Base-by-base conservation (phyloP, 2,888 invertebrate genomes). In the Nomada fabriciana region DNA sequence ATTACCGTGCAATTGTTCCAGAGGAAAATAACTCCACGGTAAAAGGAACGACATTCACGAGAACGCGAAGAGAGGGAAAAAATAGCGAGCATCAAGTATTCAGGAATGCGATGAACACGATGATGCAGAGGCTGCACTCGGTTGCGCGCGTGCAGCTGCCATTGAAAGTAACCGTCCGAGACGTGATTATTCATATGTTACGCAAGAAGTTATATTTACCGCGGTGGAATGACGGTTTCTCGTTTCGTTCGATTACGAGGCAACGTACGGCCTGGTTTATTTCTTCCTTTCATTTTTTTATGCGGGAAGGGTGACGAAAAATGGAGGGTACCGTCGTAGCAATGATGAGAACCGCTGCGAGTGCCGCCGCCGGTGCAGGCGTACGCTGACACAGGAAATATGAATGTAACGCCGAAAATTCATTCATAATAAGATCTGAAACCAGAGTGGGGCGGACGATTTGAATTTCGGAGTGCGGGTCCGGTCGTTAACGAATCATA, bases 391-490 rank as follows among this genome's bases (percentile, higher is more conserved):
- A 78, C 82, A 85, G 88, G 88, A 90, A 90, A 90, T 89, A 91
- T 90, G 89, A 90, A 91, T 89, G 90, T 88, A 88, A 81, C 89
- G 80, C 85, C 87, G 87, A 91, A 90, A 90, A 91, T 90, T 90
- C 91, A 91, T 91, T 91, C 91, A 91, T 91, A 89, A 90, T 77
- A 67, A 65, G 59, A 69, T 63, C 61, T 23, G 23, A 53, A 42
- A 63, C 63, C 79, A 67, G 29, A 15, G 47, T 13, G 47, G 61
- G 81, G 59, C 81, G 82, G 68, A 25, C 52, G 68, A 65, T 63
- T 81, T 55, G 69, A 60, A 76, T 81, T 69, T 82, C 53, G 68
- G 53, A 43, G 36, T 11, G 36, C 25, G 23, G 59, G 25, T 53
- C 47, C 65, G 59, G 52, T 57, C 53, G 60, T 76, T 53, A 67